These are phyloP conservation scores for Chaetodon auriga DNA, from an alignment of 2,113 vertebrate species.

Conservation along the genomic window DNA sequence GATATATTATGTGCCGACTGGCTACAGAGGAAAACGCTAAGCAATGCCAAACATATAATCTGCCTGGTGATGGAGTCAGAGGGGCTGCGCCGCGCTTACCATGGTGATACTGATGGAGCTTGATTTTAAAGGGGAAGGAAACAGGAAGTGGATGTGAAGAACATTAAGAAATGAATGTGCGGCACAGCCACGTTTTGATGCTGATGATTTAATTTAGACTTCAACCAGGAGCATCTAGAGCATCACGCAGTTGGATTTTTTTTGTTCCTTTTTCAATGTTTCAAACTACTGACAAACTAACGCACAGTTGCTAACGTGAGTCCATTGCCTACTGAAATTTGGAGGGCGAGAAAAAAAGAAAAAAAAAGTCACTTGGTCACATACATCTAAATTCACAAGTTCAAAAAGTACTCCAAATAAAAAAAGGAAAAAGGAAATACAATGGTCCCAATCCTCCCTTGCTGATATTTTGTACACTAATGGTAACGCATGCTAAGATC, in stretches of 20 bases:
- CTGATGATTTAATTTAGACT: neutral
- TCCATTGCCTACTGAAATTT: conserved; percentile 36
- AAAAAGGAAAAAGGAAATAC: conserved; percentile 26
- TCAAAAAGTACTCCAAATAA: conserved; percentile 50
- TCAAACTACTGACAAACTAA: conserved; percentile 54
- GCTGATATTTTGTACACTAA: conserved; percentile 24
- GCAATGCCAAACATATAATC: conserved; percentile 32
- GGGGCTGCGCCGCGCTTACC: neutral
- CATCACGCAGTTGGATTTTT: conserved; percentile 17
- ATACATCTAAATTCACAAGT: conserved; percentile 64
- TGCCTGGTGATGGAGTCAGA: conserved; percentile 8
- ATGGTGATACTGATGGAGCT: neutral
- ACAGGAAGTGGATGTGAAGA: neutral
- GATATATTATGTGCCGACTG: conserved; percentile 59
- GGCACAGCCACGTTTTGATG: conserved; percentile 12
- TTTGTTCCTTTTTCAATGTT: conserved; percentile 10
- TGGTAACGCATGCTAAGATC: conserved; percentile 31
- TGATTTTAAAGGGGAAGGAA: conserved; percentile 1
- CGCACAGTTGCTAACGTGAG: conserved; percentile 39
- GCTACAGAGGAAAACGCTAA: conserved; percentile 60
- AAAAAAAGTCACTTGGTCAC: conserved; percentile 66
- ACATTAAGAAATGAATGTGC: neutral
- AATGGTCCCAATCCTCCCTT: conserved; percentile 36
- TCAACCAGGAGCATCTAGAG: conserved; percentile 19
- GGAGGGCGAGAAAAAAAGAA: neutral